Percentiles rank a stretch among this genome's conserved stretches.
Evolutionary conservation across 2,797 vertebrate species (phyloP).

Genomic region (Scarus forsteni): DNA sequence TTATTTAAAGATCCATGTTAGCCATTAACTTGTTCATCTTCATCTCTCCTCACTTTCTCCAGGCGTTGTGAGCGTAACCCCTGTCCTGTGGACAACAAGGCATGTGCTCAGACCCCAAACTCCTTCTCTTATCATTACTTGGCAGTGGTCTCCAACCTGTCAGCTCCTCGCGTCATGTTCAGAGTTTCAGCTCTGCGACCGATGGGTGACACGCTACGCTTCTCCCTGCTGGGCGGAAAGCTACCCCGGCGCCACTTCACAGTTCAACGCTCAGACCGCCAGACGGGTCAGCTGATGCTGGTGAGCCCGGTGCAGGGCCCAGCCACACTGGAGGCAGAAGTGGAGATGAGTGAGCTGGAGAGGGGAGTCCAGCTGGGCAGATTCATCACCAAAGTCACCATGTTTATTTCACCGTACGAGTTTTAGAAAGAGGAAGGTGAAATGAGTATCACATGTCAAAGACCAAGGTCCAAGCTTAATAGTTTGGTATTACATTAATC

Average conservation of each 20-base stretch:
- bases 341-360: slow-evolving; percentile 92
- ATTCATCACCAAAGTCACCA: slow-evolving; percentile 90
- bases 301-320: slow-evolving; percentile 85
- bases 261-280: slow-evolving; percentile 85
- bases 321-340: slow-evolving; percentile 84
- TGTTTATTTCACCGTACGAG: slow-evolving; percentile 89
- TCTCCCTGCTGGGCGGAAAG: slow-evolving; percentile 81
- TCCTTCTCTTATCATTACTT: slow-evolving; percentile 92
- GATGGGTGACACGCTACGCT: slow-evolving; percentile 88
- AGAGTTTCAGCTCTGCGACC: slow-evolving; percentile 87
- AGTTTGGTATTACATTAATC: neutral
- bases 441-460: neutral
- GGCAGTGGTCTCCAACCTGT: slow-evolving; percentile 88
- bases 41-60: slow-evolving; percentile 23
- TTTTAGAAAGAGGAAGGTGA: slow-evolving; percentile 78
- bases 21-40: neutral
- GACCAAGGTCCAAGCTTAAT: neutral
- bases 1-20: no score
- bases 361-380: slow-evolving; percentile 83
- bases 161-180: slow-evolving; percentile 88
- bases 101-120: slow-evolving; percentile 86
- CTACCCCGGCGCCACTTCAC: slow-evolving; percentile 82
- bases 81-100: slow-evolving; percentile 87
- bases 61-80: slow-evolving; percentile 92
- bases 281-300: slow-evolving; percentile 89